Evolutionary conservation across 1,140 invertebrate genomes (phyloP), one percentile per base, ranked within the genome.

Genomic region (Venustaconcha ellipsiformis): DNA sequence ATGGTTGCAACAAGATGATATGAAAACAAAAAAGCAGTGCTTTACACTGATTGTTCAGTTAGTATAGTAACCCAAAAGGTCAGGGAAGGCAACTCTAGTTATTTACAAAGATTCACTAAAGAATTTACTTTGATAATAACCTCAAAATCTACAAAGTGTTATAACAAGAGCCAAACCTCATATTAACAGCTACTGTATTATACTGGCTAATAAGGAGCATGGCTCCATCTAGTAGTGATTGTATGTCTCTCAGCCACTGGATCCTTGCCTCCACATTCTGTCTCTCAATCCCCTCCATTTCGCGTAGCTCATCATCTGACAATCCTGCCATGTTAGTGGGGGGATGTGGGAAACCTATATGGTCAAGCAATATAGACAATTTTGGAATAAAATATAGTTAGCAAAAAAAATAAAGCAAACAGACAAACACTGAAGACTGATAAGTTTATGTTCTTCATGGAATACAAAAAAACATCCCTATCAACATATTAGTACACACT

Each of bases 201-300:
- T 97, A 97, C 88, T 98, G 96, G 80, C 95, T 93, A 93, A 98
- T 96, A 88, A 97, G 93, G 30, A 96, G 88, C 74, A 96, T 94
- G 60, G 96, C 95, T 26, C 96, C 95, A 90, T 98, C 96, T 75
- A 98, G 87, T 88, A 98, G 92, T 1, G 94, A 91, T 88, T 95
- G 94, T 78, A 98, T 96, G 90, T 98, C 96, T 64, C 93, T 91
- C 37, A 98, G 90, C 84, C 94, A 94, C 88, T 94, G 93, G 70
- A 99, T 94, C 74, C 98, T 92, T 12, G 96, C 96, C 88, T 99
- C 96, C 48, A 99, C 92, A 81, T 96, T 94, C 83, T 94, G 92
- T 80, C 97, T 91, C 81, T 96, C 93, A 74, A 93, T 93, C 48
- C 96, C 96, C 89, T 99, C 98, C 94, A 99, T 94, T 30, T 92